Percentiles rank a stretch among this genome's conserved stretches.
Evolutionary conservation across 2,888 invertebrate species (phyloP).

Genomic region (Drosophila mulleri): DNA sequence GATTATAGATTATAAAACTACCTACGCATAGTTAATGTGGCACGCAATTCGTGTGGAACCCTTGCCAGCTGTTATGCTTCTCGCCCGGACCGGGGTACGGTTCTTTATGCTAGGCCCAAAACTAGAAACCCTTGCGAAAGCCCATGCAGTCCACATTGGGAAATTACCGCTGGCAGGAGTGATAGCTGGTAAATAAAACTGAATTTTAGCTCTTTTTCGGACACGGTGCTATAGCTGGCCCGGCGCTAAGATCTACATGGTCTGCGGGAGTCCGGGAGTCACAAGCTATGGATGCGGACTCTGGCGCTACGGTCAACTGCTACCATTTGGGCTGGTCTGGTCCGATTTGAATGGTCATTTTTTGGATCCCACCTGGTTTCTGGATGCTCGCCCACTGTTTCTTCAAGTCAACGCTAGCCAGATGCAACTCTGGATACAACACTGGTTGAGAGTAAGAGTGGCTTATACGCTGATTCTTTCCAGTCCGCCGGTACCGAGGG

Average conservation of each 20-base stretch:
- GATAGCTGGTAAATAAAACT: neutral
- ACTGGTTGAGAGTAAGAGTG: too few species aligned
- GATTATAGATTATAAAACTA: constrained; percentile 1
- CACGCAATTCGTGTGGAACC: neutral
- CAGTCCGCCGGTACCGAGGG: constrained; percentile 75
- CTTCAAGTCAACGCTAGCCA: too few species aligned
- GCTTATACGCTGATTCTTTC: too few species aligned
- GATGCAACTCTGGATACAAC: too few species aligned
- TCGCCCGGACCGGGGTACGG: neutral
- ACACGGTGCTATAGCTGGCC: constrained; percentile 91
- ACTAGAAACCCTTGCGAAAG: neutral
- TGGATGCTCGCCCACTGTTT: neutral
- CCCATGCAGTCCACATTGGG: neutral
- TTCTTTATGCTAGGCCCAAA: too few species aligned
- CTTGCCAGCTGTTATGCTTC: constrained; percentile 4
- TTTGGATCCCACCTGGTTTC: constrained; percentile 53
- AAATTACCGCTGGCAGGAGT: neutral
- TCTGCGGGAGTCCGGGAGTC: constrained; percentile 93
- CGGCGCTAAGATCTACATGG: constrained; percentile 93
- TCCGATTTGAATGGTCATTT: constrained; percentile 89
- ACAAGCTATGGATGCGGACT: too few species aligned
- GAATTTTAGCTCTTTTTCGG: constrained; percentile 70
- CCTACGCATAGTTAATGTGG: neutral
- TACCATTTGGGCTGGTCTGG: constrained; percentile 90
- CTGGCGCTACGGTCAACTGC: constrained; percentile 89